Evolutionary conservation across 2,888 invertebrate species (phyloP), one percentile per base, ranked within the genome.

Genomic region (Ophraella communa): DNA sequence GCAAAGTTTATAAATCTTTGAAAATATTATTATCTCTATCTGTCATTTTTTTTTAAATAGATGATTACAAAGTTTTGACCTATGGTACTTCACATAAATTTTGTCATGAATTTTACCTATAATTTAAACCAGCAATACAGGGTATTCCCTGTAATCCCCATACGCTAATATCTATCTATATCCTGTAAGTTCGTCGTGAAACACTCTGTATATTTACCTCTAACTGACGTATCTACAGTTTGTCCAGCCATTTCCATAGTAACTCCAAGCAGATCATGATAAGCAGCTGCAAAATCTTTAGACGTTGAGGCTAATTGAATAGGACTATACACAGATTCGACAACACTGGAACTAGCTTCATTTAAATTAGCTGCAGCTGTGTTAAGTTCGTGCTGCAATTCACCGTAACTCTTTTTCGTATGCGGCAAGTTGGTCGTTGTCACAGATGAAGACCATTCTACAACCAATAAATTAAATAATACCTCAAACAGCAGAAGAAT

Each of bases 221-320:
- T 90, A 0, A 91, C 88, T 60, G 91, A 89, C 0, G 85, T 85
- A 75, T 95, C 94, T 81, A 86, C 86, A 0, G 92, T 90, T 77
- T 92, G 92, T 0, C 92, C 92, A 0, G 92, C 92, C 89, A 95
- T 92, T 83, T 94, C 93, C 87, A 93, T 89, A 49, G 92, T 89
- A 18, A 91, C 90, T 0, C 88, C 89, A 33, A 95, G 83, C 61
- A 96, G 85, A 55, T 92, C 87, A 71, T 90, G 88, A 81, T 93
- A 95, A 35, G 93, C 91, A 65, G 86, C 83, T 0, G 92, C 91
- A 83, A 94, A 95, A 69, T 89, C 86, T 68, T 89, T 89, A n/a
- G 93, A 90, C 14, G 91, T 88, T 44, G 86, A 86, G 0, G 93
- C 93, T 52, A 96, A 84, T 60, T 87, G 85, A 0, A 88, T 85